Evolutionary conservation across 2,113 vertebrate genomes (phyloP), one percentile per base, ranked within the genome.

Genomic region (Diadophis punctatus): DNA sequence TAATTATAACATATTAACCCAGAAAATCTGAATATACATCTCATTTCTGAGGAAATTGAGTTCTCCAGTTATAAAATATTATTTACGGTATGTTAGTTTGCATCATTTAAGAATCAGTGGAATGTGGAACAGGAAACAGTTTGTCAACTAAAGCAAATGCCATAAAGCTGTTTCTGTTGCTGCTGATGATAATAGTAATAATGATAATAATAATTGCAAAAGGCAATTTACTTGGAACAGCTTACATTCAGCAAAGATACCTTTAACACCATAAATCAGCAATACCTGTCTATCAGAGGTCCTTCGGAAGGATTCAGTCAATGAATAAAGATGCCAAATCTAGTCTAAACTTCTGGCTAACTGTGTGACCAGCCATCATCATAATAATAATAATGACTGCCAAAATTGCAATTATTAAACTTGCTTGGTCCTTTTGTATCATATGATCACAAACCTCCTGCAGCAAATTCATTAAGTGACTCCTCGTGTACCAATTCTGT

Each of bases 401-500:
- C 68, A 74, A 74, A 74, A 80, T 80, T 80, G 39, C 8, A 43
- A 80, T 80, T 22, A 43, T 43, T 22, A 43, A 80, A 39, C 74
- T 80, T 74, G 16, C 8, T 48, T 85, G 12, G 58, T 7, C 23
- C 9, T 51, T 94, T 90, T 87, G 3, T 3, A 49, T 46, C 91
- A 90, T n/a, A 93, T 90, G 51, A 55, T 86, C 46, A 91, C 93
- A 93, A 91, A 58, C 4, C 30, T 93, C 1, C 18, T 53, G 58
- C 92, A 52, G 80, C 30, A 86, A 87, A 60, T 0, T 0, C 55
- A 87, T 74, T 80, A 22, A 92, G 34, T 4, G 55, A 7, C 27
- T 89, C 23, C 20, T 22, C 0, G 34, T 93, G 58, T 84, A 56
- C 80, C 96, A 94, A 97, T 23, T 92, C 91, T 68, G 68, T 88